These are phyloP conservation scores for Ivindomyrus marchei DNA, from an alignment of 2,113 vertebrate genomes.

Conservation along the genomic window DNA sequence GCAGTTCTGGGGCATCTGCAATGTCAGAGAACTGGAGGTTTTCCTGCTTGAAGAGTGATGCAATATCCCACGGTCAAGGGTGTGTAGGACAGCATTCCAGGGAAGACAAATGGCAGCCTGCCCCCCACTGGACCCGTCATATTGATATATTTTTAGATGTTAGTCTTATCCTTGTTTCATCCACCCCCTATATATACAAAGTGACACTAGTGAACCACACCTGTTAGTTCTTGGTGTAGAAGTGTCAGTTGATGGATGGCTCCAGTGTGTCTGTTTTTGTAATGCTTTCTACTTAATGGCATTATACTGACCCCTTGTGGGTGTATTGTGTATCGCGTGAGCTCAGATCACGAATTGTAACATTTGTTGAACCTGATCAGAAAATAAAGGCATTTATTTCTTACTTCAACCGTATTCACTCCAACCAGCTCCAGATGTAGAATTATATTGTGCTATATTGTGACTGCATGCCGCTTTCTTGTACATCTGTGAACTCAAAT, in stretches of 20 bases:
- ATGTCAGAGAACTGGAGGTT: not conserved
- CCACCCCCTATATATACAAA: not conserved
- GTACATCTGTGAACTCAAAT: not conserved
- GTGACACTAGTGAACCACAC: not conserved
- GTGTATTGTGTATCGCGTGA: not conserved
- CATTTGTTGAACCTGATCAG: not conserved
- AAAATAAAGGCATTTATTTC: not conserved
- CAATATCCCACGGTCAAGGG: not conserved
- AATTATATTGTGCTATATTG: not conserved
- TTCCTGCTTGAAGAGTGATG: not conserved
- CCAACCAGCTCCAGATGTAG: not conserved
- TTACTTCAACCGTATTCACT: not conserved
- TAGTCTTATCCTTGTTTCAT: not conserved
- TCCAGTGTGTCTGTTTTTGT: not conserved
- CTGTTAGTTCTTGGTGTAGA: not conserved
- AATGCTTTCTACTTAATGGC: not conserved
- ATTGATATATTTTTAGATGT: not conserved
- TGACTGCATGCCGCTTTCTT: not conserved
- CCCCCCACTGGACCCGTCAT: not conserved
- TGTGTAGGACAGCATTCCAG: not conserved
- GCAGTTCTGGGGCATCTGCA: not conserved
- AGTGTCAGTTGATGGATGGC: not conserved
- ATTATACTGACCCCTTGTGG: slow-evolving; percentile 20
- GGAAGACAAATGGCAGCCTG: not conserved
- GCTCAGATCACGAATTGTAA: not conserved